A percentile compares a stretch with the other conserved stretches of the same genome.
Conservation (phyloP, 2,797 vertebrate genomes). For the Gymnopithys bicolor region DNA sequence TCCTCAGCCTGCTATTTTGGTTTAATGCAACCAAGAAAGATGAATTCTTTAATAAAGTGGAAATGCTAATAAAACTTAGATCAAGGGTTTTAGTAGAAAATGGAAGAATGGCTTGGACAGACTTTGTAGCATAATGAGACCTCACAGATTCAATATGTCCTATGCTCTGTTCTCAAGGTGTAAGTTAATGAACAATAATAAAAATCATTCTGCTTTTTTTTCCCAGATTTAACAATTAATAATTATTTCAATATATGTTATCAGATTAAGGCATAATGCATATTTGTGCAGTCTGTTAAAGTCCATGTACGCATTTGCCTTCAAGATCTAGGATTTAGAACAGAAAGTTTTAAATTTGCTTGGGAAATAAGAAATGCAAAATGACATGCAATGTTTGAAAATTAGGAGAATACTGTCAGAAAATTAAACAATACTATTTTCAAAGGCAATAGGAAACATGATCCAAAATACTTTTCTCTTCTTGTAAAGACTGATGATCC, state of each 20-base stretch:
- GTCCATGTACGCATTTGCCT: neutral
- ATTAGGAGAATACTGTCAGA: neutral
- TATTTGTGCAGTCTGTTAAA: neutral
- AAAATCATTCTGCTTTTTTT: neutral
- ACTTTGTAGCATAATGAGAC: neutral
- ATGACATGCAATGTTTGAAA: neutral
- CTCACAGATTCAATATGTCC: neutral
- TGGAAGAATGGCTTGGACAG: neutral
- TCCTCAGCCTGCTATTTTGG: neutral
- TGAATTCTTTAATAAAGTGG: neutral
- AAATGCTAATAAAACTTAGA: neutral
- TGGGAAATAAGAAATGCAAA: neutral
- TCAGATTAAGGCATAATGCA: neutral
- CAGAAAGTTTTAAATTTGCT: neutral
- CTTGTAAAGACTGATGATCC: neutral
- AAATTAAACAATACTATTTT: neutral
- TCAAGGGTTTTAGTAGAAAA: neutral
- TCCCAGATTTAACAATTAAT: neutral
- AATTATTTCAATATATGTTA: neutral
- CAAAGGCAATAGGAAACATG: neutral
- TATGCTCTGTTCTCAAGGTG: neutral
- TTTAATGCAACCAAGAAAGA: neutral
- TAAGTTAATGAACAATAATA: neutral
- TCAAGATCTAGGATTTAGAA: neutral
- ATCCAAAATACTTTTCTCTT: neutral